Evolutionary conservation across 2,113 vertebrate genomes (phyloP), one percentile per base, ranked within the genome.

Genomic region (Megaleporinus macrocephalus): DNA sequence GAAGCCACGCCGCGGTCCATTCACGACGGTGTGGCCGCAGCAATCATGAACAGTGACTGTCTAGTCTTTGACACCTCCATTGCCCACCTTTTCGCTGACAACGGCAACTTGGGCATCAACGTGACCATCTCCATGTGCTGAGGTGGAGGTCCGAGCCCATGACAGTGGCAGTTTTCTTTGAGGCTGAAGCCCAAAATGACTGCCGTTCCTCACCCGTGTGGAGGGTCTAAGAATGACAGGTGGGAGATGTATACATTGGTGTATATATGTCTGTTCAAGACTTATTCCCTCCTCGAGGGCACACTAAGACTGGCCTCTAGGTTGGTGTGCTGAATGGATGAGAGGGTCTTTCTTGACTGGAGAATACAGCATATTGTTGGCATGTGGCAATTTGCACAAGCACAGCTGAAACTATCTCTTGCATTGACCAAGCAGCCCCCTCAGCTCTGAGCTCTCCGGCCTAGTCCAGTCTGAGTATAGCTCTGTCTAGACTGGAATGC

Each of bases 101-200:
- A 93, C 5, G 93, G 93, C 13, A 95, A 94, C 87, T 83, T 95
- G 83, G 93, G 93, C 33, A 94, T 95, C 86, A 94, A 95, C 26
- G 93, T 95, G 63, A 93, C 93, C 83, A 95, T 95, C 86, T 94
- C 93, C 84, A 94, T 94, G 93, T 93, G 92, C 89, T 94, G 92
- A 95, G 68, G 66, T 78, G 47, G 20, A 16, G 57, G 68, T 33
- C 16, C 27, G 51, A 18, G 33, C 26, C 68, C 27, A 16, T 12
- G 33, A 70, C 47, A n/a, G 18, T 53, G 69, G 11, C 36, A 9
- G 22, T 78, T 68, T 65, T 16, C 65, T 30, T 26, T 5, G 27
- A 14, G 9, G 65, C 5, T 22, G 11, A 68, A 81, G 53, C 24
- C 24, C 51, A 69, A 24, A 59, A 81, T 69, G 73, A 76, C 72